Evolutionary conservation across 2,888 invertebrate genomes (phyloP), one percentile per base, ranked within the genome.

Genomic region (Deilephila elpenor): DNA sequence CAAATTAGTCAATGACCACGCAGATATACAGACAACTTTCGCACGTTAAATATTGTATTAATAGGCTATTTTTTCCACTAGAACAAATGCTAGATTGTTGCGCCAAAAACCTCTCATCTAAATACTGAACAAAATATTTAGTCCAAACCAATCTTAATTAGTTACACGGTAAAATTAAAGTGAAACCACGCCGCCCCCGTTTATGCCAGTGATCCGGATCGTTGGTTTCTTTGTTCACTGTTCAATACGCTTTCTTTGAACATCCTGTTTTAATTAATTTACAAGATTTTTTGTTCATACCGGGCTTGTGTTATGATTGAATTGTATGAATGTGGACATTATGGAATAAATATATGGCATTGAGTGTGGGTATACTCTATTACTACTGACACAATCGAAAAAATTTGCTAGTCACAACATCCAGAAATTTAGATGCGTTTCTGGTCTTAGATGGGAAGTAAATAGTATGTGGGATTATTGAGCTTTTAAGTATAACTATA

Each of bases 101-200:
- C 44, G 44, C 44, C 56, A 56, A n/a, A 56, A 56, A 56, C 56
- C 14, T 60, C 17, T 60, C 5, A 17, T 60, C 29, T 29, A 14
- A 60, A 3, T 29, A 17, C 29, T 60, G 14, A 17, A 25, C 5
- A 25, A 29, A 14, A 29, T 29, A 29, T 29, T 60, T 17, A 29
- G 20, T 32, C 32, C 4, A n/a, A 62, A 34, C 19, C 83, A 86
- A 82, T 89, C 83, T 88, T 91, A 90, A 92, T 92, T 92, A 90
- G 85, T 80, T 79, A 75, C 79, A 75, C 82, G 81, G 83, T 86
- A 84, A 81, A 84, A 83, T 83, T 80, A 78, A 76, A 84, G 82
- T 83, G 78, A 78, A 80, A 83, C 84, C 84, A 84, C 81, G 81
- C 80, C 82, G 78, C 80, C 74, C 76, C 74, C 76, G 75, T 79